These are phyloP conservation scores for Rhynchonycteris naso DNA, from an alignment of 2,797 vertebrate species.

Conservation along the genomic window DNA sequence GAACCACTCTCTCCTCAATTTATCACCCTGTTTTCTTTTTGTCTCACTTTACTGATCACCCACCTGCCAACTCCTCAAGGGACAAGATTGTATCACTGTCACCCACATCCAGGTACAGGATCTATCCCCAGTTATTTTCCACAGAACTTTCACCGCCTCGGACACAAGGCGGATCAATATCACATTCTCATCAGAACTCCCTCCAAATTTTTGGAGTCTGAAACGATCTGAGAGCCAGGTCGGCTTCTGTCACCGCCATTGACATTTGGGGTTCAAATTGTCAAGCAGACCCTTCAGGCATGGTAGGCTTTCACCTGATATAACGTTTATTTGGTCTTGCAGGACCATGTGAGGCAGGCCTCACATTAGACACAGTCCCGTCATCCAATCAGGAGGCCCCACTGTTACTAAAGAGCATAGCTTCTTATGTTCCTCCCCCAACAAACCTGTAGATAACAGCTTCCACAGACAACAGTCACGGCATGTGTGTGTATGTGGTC, in stretches of 20 bases:
- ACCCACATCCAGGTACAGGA: background rate
- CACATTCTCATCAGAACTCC: background rate
- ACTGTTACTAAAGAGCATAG: background rate
- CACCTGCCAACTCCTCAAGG: background rate
- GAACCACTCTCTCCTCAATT: background rate
- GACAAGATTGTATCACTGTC: background rate
- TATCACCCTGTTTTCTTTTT: background rate
- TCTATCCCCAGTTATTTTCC: background rate
- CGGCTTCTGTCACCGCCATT: background rate
- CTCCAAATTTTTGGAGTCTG: background rate
- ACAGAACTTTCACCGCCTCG: background rate
- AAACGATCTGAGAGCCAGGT: background rate
- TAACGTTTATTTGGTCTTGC: background rate
- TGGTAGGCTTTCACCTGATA: background rate
- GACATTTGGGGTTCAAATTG: background rate
- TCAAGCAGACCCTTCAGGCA: background rate
- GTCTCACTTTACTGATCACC: background rate
- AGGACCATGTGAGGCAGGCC: background rate
- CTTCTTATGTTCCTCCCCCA: background rate
- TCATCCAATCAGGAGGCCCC: rapidly evolving
- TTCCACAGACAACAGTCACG: background rate
- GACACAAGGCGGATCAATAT: background rate
- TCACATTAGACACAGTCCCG: background rate
- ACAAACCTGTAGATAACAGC: background rate
- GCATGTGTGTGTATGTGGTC: background rate